These are phyloP conservation scores for Noctua pronuba DNA, from an alignment of 2,888 invertebrate species.

Conservation along the genomic window DNA sequence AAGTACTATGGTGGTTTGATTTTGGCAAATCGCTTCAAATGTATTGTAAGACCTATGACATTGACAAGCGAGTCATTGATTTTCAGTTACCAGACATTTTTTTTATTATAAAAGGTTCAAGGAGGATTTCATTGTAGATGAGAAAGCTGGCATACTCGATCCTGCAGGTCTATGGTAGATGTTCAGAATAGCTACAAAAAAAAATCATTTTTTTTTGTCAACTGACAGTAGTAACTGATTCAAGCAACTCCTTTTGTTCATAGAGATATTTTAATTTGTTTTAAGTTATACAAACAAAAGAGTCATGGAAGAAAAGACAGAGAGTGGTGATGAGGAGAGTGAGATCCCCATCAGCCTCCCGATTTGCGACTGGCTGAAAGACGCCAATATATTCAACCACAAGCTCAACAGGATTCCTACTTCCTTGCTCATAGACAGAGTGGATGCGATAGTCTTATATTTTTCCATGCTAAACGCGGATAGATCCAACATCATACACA, in stretches of 20 bases:
- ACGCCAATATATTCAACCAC: slow-evolving; percentile 77
- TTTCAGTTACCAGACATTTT: neutral
- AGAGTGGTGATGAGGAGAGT: neutral
- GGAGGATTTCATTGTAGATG: neutral
- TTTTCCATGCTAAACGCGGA: slow-evolving; percentile 79
- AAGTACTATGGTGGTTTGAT: neutral
- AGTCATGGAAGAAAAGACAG: slow-evolving; percentile 1
- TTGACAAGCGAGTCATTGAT: neutral
- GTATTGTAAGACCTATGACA: neutral
- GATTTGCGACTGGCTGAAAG: slow-evolving; percentile 75
- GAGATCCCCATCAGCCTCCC: accelerated
- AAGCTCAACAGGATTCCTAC: slow-evolving; percentile 69
- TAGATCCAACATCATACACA: slow-evolving; percentile 75
- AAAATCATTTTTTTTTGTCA: neutral
- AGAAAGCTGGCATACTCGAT: neutral
- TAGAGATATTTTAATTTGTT: neutral
- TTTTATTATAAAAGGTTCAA: neutral
- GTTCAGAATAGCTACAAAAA: neutral
- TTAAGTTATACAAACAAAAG: neutral
- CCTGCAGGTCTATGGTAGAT: neutral
- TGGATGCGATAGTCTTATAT: slow-evolving; percentile 78
- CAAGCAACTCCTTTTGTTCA: neutral
- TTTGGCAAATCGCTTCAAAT: neutral
- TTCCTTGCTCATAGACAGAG: slow-evolving; percentile 76
- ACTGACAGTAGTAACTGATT: slow-evolving; percentile 1